Conservation (phyloP, 2,113 vertebrate species). For the Trachemys scripta region DNA sequence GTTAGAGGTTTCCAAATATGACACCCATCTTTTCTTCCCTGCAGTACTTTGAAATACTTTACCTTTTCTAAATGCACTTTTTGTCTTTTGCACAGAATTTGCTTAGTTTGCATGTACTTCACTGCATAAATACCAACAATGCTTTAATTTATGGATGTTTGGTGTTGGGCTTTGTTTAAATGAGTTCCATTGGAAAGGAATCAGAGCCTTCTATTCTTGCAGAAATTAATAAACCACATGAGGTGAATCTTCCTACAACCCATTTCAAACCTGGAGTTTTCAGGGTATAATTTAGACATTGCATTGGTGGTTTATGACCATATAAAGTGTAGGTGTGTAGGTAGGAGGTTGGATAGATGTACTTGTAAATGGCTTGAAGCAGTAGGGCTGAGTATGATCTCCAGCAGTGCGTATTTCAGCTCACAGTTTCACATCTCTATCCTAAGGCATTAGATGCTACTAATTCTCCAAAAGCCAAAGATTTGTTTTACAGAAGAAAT, state of each 20-base stretch:
- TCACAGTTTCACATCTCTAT: conserved; percentile 80
- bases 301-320: conserved; percentile 72
- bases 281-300: conserved; percentile 78
- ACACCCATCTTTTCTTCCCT: neutral
- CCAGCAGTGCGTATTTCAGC: conserved; percentile 78
- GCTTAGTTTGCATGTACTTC: conserved; percentile 10
- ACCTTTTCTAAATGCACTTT: conserved; percentile 11
- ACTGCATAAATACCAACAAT: conserved; percentile 70
- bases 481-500: conserved; percentile 81
- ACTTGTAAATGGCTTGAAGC: conserved; percentile 76
- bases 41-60: neutral
- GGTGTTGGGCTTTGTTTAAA: conserved; percentile 79
- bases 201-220: conserved; percentile 65
- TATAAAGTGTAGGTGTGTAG: conserved; percentile 76
- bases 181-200: conserved; percentile 68
- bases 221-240: conserved; percentile 75
- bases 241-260: conserved; percentile 72
- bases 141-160: conserved; percentile 73
- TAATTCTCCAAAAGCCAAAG: conserved; percentile 82
- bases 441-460: conserved; percentile 77
- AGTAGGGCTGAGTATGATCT: conserved; percentile 61
- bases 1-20: neutral
- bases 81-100: conserved; percentile 39
- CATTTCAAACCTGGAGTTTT: conserved; percentile 75
- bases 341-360: conserved; percentile 72